phyloP scores from a whole-genome alignment of 2,797 vertebrate species.

The Dipus sagitta region DNA sequence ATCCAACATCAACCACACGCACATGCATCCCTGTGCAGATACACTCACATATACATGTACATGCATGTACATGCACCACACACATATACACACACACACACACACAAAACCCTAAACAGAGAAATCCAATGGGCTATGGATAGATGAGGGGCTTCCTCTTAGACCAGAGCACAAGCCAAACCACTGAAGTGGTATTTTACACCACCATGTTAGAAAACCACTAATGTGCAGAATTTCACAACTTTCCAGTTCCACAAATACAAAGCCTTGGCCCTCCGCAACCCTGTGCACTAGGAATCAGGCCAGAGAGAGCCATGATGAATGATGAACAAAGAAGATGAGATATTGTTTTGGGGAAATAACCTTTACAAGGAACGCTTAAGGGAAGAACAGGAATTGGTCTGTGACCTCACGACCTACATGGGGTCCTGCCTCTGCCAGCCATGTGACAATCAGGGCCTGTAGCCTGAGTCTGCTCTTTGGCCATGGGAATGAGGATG shows the following conservation, averaged over 20 bases:
- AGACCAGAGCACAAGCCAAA: background rate
- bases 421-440: background rate
- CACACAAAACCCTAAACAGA: no score
- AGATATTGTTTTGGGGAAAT: background rate
- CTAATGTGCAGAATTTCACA: background rate
- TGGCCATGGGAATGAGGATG: background rate
- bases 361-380: background rate
- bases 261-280: background rate
- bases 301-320: background rate
- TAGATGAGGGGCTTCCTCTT: background rate
- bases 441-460: rapidly evolving
- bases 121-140: background rate
- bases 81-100: no score
- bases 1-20: no score
- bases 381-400: background rate
- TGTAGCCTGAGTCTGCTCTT: background rate
- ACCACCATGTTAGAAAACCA: background rate
- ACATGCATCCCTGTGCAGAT: no score
- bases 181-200: background rate
- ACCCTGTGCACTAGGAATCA: background rate
- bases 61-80: no score
- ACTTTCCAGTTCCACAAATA: background rate
- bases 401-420: background rate
- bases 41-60: no score
- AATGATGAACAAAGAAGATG: background rate